phyloP scores from a whole-genome alignment of 2,797 vertebrate species.

The Hippoglossus hippoglossus region DNA sequence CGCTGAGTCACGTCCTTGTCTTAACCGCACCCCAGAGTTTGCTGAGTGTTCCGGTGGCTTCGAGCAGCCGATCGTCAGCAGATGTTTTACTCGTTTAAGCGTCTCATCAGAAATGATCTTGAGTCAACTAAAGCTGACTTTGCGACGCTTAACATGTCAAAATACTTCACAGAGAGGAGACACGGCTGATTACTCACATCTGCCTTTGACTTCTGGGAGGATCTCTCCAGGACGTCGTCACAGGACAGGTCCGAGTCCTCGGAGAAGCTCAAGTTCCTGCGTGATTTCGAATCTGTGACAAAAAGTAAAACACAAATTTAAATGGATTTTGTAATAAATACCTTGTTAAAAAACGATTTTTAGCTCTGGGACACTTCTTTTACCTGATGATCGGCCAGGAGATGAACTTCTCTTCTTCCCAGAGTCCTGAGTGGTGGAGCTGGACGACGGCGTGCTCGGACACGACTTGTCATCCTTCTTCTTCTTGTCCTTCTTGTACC shows the following conservation, averaged over 20 bases:
- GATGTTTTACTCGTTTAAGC: neutral
- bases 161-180: neutral
- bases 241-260: constrained; percentile 98
- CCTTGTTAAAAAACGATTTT: neutral
- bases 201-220: constrained; percentile 94
- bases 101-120: neutral
- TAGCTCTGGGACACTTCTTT: neutral
- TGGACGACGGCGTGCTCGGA: constrained; percentile 93
- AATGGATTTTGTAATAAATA: too few species aligned
- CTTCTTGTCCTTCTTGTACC: constrained; percentile 98
- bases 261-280: constrained; percentile 93
- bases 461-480: constrained; percentile 94
- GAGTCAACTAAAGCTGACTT: neutral
- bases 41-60: neutral
- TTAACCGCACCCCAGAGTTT: neutral
- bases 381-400: constrained; percentile 87
- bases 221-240: constrained; percentile 93
- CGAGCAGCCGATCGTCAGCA: neutral
- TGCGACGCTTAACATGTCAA: neutral
- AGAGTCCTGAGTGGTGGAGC: constrained; percentile 90
- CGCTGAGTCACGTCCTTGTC: neutral
- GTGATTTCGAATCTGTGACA: constrained; percentile 88
- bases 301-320: neutral
- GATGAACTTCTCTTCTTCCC: constrained; percentile 86
- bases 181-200: constrained; percentile 86